phyloP scores from a whole-genome alignment of 2,797 vertebrate species.

The Crotalus adamanteus region DNA sequence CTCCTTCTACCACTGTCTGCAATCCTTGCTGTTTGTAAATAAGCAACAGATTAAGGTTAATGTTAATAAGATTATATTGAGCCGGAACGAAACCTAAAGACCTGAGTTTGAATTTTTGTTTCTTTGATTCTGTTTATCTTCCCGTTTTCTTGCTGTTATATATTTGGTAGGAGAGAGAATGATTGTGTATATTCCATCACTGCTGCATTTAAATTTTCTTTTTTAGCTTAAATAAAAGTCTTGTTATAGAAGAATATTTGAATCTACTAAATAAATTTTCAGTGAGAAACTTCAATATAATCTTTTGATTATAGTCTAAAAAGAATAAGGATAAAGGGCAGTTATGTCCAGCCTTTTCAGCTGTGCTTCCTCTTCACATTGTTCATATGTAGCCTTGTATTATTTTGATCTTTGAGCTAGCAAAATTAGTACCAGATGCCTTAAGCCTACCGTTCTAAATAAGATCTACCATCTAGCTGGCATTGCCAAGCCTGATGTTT shows the following conservation, averaged over 20 bases:
- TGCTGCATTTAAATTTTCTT: neutral
- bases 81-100: neutral
- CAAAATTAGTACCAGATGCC: neutral
- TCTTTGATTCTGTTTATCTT: too few relatives aligned
- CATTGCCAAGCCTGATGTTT: too few relatives aligned
- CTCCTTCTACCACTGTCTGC: neutral
- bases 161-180: neutral
- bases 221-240: neutral
- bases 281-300: neutral
- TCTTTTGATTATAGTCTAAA: neutral
- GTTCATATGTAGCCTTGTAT: conserved; percentile 2
- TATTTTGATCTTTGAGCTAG: conserved; percentile 22
- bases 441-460: neutral
- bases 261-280: neutral
- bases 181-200: neutral
- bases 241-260: neutral
- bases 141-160: neutral
- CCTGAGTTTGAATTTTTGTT: neutral
- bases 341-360: neutral
- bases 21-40: neutral
- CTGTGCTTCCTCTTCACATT: neutral
- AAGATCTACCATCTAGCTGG: neutral
- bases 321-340: neutral
- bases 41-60: neutral
- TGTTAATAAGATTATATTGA: neutral